Evolutionary conservation across 2,888 invertebrate genomes (phyloP).

Genomic region (Limulus polyphemus): DNA sequence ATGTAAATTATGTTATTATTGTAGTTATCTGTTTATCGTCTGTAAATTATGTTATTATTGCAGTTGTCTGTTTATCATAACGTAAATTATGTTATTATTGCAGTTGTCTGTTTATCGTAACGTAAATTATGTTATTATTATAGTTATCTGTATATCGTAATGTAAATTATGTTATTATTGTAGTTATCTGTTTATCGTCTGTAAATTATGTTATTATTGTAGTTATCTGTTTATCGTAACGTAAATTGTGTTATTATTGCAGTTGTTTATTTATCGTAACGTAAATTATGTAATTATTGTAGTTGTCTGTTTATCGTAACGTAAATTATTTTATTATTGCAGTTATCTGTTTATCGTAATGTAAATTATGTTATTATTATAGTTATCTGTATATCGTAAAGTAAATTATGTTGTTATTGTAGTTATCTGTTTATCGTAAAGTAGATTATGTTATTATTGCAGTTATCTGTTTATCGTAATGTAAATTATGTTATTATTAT

Average conservation of each 20-base stretch:
- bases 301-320: too few relatives aligned
- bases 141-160: conserved; percentile 1
- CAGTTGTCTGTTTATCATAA: too few relatives aligned
- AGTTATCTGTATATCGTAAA: conserved; percentile 1
- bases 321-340: too few relatives aligned
- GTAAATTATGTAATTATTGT: neutral
- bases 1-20: neutral
- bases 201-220: too few relatives aligned
- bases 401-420: neutral
- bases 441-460: too few relatives aligned
- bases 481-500: neutral
- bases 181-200: too few relatives aligned
- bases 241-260: neutral
- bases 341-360: too few relatives aligned
- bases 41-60: neutral
- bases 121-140: too few relatives aligned
- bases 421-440: too few relatives aligned
- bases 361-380: too few relatives aligned
- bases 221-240: conserved; percentile 1
- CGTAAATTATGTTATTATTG: too few relatives aligned
- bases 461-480: conserved; percentile 1
- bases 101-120: too few relatives aligned
- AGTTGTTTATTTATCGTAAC: neutral
- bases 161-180: neutral
- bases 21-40: neutral